Evolutionary conservation across 2,113 vertebrate species (phyloP).

Genomic region (Eublepharis macularius): DNA sequence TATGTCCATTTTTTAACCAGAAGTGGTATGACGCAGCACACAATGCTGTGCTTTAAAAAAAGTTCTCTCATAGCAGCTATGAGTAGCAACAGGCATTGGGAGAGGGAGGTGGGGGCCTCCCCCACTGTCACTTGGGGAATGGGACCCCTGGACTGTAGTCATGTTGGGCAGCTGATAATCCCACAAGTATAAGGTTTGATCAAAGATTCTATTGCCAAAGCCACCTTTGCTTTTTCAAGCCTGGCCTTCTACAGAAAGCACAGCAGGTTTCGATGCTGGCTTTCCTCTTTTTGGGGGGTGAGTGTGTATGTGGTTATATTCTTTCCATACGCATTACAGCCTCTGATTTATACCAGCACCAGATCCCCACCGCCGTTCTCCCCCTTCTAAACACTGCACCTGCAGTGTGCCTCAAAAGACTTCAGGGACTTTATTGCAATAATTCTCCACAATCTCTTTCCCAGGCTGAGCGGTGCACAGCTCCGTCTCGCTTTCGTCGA

Average conservation of each 20-base stretch:
- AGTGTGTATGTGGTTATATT: neutral
- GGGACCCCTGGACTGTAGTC: no score
- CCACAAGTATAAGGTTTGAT: no score
- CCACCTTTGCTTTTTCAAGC: no score
- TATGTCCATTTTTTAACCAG: no score
- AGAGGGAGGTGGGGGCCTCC: no score
- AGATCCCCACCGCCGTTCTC: neutral
- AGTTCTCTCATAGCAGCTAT: no score
- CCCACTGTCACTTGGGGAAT: no score
- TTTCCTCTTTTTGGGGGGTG: no score
- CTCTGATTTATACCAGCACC: conserved; percentile 34
- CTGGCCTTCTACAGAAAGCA: neutral
- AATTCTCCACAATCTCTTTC: conserved; percentile 51
- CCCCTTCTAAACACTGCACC: conserved; percentile 17
- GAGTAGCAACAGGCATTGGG: no score
- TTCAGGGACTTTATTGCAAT: conserved; percentile 46
- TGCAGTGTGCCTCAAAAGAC: conserved; percentile 31
- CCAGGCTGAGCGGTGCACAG: conserved; percentile 21
- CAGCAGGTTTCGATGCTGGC: neutral
- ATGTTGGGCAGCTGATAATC: no score
- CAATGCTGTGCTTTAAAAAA: no score
- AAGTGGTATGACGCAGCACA: no score
- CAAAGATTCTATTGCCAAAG: neutral
- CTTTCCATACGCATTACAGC: neutral
- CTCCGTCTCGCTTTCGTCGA: neutral